These are phyloP conservation scores for Elanoides forficatus DNA, from an alignment of 2,113 vertebrate genomes.

Conservation along the genomic window DNA sequence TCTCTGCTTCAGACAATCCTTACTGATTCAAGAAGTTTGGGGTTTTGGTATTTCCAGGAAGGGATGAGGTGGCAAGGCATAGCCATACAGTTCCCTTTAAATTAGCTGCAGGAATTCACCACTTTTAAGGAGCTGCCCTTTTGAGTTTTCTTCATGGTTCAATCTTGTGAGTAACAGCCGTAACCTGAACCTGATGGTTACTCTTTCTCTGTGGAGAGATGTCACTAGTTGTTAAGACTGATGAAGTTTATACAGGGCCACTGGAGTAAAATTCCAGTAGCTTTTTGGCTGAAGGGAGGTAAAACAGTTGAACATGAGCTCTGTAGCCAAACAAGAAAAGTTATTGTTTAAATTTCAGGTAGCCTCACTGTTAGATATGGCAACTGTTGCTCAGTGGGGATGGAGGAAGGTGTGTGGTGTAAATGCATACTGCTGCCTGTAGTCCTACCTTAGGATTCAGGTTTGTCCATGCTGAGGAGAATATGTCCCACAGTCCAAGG, in stretches of 20 bases:
- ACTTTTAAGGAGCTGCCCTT: background rate
- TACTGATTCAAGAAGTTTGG: background rate
- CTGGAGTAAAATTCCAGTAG: background rate
- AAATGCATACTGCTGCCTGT: background rate
- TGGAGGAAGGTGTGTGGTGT: background rate
- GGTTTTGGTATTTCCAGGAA: background rate
- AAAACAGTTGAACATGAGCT: background rate
- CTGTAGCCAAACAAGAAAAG: background rate
- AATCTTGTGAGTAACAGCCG: background rate
- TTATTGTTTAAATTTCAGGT: background rate
- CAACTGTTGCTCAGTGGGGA: background rate
- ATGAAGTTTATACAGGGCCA: background rate
- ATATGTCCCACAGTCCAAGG: background rate
- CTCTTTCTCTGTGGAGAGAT: background rate
- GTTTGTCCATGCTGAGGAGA: background rate
- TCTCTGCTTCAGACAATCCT: background rate
- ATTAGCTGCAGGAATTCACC: background rate
- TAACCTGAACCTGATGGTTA: background rate
- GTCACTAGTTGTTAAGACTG: background rate
- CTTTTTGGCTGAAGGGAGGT: background rate
- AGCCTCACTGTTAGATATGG: background rate
- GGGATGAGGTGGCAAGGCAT: background rate
- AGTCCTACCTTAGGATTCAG: background rate
- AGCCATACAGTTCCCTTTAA: background rate
- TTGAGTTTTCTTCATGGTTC: background rate